Percentiles rank a stretch among this genome's conserved stretches.
Evolutionary conservation across 2,113 vertebrate genomes (phyloP).

Genomic region (Corythaeola cristata): DNA sequence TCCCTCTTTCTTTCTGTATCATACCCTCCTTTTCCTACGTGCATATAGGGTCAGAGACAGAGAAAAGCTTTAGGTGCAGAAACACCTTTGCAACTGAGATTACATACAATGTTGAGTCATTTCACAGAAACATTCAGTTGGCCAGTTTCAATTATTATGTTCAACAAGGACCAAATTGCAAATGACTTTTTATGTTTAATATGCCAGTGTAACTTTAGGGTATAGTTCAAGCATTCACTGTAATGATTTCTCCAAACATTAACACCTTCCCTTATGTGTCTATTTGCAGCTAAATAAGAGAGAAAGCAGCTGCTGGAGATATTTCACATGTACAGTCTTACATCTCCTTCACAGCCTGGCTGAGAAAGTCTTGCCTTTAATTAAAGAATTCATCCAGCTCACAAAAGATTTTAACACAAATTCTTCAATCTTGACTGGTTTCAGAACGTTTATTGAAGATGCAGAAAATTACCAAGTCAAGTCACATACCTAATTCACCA

Average conservation of each 20-base stretch:
- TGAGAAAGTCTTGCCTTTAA: not conserved
- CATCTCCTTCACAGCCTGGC: not conserved
- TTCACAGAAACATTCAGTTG: not conserved
- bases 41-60: not conserved
- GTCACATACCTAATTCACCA: not conserved
- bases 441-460: not conserved
- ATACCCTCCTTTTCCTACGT: not conserved
- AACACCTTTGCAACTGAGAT: not conserved
- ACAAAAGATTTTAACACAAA: not conserved
- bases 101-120: not conserved
- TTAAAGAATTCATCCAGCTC: conserved; percentile 14
- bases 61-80: not conserved
- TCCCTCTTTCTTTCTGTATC: not conserved
- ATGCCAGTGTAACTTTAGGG: not conserved
- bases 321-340: not conserved
- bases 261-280: not conserved
- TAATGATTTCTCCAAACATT: not conserved
- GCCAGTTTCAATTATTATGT: not conserved
- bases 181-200: not conserved
- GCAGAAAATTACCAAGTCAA: not conserved
- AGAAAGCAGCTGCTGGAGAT: not conserved
- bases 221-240: not conserved
- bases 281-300: not conserved
- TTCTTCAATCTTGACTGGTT: not conserved
- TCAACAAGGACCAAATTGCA: not conserved